Evolutionary conservation across 2,113 vertebrate genomes (phyloP).

Genomic region (Ramphastos sulfuratus): DNA sequence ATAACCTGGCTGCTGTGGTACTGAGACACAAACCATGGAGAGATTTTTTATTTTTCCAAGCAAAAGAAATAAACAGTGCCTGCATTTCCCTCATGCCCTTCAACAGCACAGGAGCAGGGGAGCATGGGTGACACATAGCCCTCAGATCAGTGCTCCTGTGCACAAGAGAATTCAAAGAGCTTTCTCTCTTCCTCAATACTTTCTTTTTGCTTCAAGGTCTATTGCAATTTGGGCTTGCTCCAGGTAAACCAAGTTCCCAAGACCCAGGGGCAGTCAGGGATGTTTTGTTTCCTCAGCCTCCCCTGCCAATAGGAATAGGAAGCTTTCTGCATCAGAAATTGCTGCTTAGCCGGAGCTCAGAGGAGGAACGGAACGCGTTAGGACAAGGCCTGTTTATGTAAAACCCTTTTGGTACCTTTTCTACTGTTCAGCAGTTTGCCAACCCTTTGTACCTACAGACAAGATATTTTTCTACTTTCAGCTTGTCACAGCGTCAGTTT

Average conservation of each 20-base stretch:
- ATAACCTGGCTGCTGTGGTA: background rate
- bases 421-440: background rate
- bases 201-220: background rate
- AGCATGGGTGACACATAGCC: background rate
- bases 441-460: constrained; percentile 39
- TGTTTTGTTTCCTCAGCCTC: background rate
- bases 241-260: background rate
- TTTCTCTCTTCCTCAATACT: background rate
- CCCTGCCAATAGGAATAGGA: background rate
- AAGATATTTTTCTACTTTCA: constrained; percentile 64
- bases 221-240: background rate
- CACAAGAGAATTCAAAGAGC: background rate
- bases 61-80: background rate
- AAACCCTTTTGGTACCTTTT: constrained; percentile 49
- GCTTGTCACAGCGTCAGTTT: constrained; percentile 42
- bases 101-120: background rate
- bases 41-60: background rate
- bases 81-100: background rate
- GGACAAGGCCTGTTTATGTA: background rate
- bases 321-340: constrained; percentile 54
- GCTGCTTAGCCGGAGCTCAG: background rate
- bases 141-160: background rate
- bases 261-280: background rate
- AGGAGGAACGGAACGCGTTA: background rate
- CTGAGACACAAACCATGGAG: background rate